phyloP scores from a whole-genome alignment of 2,113 vertebrate species.

The Lichenostomus cassidix region DNA sequence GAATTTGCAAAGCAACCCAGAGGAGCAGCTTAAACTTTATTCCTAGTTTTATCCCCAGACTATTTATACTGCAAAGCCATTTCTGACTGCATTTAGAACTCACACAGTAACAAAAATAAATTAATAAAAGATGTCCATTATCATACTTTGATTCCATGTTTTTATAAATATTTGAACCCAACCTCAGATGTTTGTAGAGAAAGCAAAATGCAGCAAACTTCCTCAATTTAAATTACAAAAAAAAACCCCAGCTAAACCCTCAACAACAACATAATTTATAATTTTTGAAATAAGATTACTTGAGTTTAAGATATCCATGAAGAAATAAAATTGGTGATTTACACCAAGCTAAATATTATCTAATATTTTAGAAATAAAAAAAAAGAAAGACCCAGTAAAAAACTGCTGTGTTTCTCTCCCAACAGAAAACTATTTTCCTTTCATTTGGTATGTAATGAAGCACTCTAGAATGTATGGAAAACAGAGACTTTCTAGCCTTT shows the following conservation, averaged over 20 bases:
- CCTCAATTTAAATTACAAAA: background rate
- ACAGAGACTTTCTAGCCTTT: background rate
- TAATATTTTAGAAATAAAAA: background rate
- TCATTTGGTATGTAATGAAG: background rate
- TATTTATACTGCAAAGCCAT: background rate
- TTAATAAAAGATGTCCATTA: background rate
- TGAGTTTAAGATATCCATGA: background rate
- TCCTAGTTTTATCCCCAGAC: background rate
- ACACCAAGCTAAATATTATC: background rate
- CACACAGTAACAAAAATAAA: background rate
- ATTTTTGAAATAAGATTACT: background rate
- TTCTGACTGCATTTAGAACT: background rate
- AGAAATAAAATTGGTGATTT: background rate
- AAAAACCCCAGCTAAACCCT: fast-evolving
- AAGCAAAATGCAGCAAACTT: background rate
- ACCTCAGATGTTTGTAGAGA: background rate
- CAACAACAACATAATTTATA: fast-evolving
- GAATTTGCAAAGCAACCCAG: conserved; percentile 37
- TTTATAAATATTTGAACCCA: background rate
- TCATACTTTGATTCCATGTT: background rate
- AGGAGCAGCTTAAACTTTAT: background rate
- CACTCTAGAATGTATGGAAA: background rate
- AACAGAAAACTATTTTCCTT: background rate
- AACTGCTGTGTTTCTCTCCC: background rate
- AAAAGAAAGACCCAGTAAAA: background rate